A percentile compares a stretch with the other conserved stretches of the same genome.
phyloP scores from a whole-genome alignment of 2,113 vertebrate species.

The Heteronetta atricapilla region DNA sequence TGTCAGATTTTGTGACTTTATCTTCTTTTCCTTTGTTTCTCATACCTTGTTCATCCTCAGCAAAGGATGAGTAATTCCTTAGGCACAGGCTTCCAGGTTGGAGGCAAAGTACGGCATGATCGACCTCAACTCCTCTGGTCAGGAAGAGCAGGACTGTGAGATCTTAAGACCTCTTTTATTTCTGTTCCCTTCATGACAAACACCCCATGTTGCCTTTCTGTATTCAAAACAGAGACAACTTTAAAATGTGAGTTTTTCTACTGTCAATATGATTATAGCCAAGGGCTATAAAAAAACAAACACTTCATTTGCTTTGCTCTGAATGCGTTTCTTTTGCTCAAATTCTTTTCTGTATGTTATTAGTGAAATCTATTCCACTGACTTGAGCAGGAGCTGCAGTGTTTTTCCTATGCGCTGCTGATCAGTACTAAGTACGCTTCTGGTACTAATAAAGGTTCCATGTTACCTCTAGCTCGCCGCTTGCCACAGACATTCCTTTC shows the following conservation, averaged over 20 bases:
- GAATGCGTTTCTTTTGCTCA: background rate
- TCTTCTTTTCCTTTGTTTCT: conserved; percentile 28
- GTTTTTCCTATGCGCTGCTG: background rate
- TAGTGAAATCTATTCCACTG: background rate
- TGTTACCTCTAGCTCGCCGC: accelerated
- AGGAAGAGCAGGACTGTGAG: background rate
- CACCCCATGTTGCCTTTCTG: background rate
- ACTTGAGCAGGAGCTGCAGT: background rate
- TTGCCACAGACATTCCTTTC: background rate
- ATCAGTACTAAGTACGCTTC: background rate
- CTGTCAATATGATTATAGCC: background rate
- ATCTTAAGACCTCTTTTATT: background rate
- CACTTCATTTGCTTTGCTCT: background rate
- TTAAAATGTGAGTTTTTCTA: conserved; percentile 24
- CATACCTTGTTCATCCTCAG: conserved; percentile 26
- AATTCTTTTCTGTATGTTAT: background rate
- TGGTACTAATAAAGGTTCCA: background rate
- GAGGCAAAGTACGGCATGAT: background rate
- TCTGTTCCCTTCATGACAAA: background rate
- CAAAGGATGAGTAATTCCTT: conserved; percentile 42
- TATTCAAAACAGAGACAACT: background rate
- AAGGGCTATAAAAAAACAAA: background rate
- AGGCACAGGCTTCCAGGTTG: background rate
- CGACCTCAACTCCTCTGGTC: background rate
- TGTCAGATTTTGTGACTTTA: background rate